Percentiles rank a stretch among this genome's conserved stretches.
Conservation (phyloP, 2,888 invertebrate genomes). For the Yponomeuta plumbellus region DNA sequence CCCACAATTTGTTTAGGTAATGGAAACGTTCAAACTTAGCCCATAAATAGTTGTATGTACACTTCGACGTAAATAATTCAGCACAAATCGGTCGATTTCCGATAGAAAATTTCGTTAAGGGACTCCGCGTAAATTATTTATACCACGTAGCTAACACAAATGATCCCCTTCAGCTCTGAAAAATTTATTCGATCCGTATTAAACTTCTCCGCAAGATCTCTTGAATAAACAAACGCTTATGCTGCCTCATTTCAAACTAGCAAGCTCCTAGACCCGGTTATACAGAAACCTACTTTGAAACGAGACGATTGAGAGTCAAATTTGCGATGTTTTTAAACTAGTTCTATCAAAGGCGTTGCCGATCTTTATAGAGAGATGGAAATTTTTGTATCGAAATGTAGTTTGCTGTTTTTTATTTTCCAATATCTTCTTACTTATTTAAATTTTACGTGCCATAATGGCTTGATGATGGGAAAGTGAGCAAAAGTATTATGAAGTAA, state of each 20-base stretch:
- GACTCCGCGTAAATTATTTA: conserved; percentile 20
- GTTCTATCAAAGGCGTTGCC: conserved; percentile 21
- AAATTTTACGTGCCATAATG: too few species aligned
- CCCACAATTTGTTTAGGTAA: neutral
- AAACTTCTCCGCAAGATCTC: conserved; percentile 30
- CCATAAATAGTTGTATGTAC: neutral
- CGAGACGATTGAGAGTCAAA: neutral
- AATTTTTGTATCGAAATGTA: conserved; percentile 24
- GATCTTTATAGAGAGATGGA: conserved; percentile 28
- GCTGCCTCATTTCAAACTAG: conserved; percentile 21
- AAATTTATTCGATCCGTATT: conserved; percentile 37
- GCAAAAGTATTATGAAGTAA: too few species aligned
- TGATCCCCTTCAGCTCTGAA: conserved; percentile 25
- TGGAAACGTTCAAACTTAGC: neutral
- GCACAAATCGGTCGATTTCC: conserved; percentile 8
- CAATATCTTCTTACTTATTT: neutral
- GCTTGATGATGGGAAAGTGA: too few species aligned
- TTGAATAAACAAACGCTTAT: conserved; percentile 39
- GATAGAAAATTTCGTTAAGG: conserved; percentile 10
- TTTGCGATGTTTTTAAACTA: conserved; percentile 14
- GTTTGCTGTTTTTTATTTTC: conserved; percentile 19
- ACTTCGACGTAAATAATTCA: neutral
- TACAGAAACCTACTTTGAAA: neutral
- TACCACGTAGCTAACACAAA: conserved; percentile 17
- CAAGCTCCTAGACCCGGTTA: conserved; percentile 25